phyloP scores from a whole-genome alignment of 1,140 invertebrate genomes.

The fruit fly (Drosophila melanogaster) region DNA sequence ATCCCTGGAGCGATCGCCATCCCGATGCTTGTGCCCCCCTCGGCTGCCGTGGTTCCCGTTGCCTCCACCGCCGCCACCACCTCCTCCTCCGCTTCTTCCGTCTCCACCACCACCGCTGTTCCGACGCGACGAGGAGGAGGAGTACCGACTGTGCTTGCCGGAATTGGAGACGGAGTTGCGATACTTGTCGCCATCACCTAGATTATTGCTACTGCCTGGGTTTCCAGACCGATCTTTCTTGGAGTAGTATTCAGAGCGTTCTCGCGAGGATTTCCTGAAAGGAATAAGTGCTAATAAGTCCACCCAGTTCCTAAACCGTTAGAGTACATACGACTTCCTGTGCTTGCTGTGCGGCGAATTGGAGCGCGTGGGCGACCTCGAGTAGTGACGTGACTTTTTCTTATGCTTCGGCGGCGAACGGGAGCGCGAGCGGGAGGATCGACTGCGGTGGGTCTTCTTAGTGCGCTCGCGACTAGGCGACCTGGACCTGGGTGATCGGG shows the following conservation, averaged over 20 bases:
- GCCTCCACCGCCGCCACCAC: slow-evolving; percentile 9
- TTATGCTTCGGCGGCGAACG: slow-evolving; percentile 72
- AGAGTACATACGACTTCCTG: slow-evolving; percentile 69
- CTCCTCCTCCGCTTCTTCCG: slow-evolving; percentile 15
- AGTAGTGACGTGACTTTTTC: slow-evolving; percentile 82
- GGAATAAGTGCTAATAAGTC: not conserved
- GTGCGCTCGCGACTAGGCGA: slow-evolving; percentile 81
- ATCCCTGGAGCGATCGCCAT: slow-evolving; percentile 76
- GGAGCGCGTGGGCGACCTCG: slow-evolving; percentile 75
- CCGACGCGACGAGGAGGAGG: slow-evolving; percentile 51
- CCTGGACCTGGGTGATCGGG: slow-evolving; percentile 60
- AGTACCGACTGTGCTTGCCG: slow-evolving; percentile 68
- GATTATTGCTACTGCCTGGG: slow-evolving; percentile 57
- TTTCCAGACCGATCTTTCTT: slow-evolving; percentile 71
- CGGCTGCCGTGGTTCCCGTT: slow-evolving; percentile 45
- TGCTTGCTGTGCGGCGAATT: slow-evolving; percentile 81
- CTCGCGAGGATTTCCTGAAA: slow-evolving; percentile 64
- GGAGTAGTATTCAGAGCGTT: slow-evolving; percentile 74
- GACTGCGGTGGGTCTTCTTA: slow-evolving; percentile 83
- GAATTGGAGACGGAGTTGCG: slow-evolving; percentile 67
- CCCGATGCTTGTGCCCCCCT: slow-evolving; percentile 68
- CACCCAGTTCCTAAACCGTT: too few relatives aligned
- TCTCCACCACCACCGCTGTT: slow-evolving; percentile 32
- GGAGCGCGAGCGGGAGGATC: slow-evolving; percentile 85
- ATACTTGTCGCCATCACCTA: slow-evolving; percentile 65